phyloP scores from a whole-genome alignment of 2,797 vertebrate species.

The Pelochelys cantorii region DNA sequence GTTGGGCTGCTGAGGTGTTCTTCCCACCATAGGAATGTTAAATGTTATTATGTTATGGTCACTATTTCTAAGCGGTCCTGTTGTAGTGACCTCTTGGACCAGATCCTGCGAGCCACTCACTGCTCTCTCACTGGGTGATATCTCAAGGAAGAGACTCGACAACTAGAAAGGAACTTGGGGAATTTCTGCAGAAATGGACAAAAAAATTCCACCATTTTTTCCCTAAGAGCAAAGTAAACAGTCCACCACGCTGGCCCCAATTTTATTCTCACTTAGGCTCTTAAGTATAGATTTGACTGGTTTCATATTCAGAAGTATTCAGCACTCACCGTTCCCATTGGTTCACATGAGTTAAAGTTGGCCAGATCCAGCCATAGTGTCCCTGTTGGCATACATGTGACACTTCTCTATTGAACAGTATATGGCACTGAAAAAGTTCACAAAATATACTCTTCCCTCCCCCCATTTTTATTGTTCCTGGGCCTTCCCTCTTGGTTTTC shows the following conservation, averaged over 20 bases:
- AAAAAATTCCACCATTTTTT: neutral
- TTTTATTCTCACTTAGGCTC: neutral
- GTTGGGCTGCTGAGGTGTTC: too few species aligned
- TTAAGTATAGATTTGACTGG: neutral
- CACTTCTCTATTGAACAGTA: neutral
- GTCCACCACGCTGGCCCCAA: neutral
- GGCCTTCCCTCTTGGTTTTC: neutral
- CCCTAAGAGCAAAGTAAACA: neutral
- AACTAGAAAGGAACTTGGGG: neutral
- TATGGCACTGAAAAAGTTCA: neutral
- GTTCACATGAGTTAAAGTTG: neutral
- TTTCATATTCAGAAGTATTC: neutral
- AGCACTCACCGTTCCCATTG: neutral
- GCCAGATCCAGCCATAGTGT: neutral
- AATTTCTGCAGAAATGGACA: neutral
- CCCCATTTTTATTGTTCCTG: neutral
- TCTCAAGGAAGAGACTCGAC: neutral
- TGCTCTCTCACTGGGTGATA: too few species aligned
- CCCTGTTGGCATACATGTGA: neutral
- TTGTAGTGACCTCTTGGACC: too few species aligned
- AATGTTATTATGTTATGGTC: too few species aligned
- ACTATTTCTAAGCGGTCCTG: too few species aligned
- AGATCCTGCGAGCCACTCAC: too few species aligned
- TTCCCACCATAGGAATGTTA: too few species aligned
- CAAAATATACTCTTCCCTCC: neutral